These are phyloP conservation scores for Neolamprologus fasciatus DNA, from an alignment of 2,113 vertebrate genomes.

Conservation along the genomic window DNA sequence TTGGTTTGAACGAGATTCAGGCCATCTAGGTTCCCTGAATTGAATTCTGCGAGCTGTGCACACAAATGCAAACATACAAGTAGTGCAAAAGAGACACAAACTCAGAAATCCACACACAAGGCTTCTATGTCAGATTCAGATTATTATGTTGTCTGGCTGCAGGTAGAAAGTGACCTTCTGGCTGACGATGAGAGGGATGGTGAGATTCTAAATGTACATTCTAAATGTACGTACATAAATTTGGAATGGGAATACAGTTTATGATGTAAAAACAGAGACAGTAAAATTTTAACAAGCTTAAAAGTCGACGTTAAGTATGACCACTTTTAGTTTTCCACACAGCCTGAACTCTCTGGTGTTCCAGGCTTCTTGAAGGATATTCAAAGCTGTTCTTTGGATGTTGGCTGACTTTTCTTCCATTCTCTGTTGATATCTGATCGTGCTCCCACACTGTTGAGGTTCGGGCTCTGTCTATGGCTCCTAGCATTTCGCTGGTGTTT, in stretches of 20 bases:
- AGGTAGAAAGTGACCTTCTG: constrained; percentile 37
- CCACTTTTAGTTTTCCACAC: not conserved
- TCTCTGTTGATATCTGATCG: not conserved
- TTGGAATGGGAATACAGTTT: not conserved
- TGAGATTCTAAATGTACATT: not conserved
- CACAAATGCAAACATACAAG: not conserved
- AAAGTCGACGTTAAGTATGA: not conserved
- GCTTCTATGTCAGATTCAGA: not conserved
- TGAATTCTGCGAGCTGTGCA: not conserved
- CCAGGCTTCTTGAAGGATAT: not conserved
- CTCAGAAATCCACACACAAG: not conserved
- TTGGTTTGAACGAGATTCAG: not conserved
- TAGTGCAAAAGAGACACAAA: not conserved
- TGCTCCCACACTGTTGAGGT: not conserved
- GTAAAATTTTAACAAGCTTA: not conserved
- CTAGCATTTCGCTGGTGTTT: not conserved
- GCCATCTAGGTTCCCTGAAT: not conserved
- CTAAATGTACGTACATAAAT: not conserved
- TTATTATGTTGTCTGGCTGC: constrained; percentile 27
- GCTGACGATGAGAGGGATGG: not conserved
- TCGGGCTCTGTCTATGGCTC: not conserved
- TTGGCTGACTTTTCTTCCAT: not conserved
- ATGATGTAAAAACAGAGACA: not conserved
- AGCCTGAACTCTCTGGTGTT: not conserved
- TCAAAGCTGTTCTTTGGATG: not conserved